These are phyloP conservation scores for Colaptes auratus DNA, from an alignment of 2,113 vertebrate species.

Conservation along the genomic window DNA sequence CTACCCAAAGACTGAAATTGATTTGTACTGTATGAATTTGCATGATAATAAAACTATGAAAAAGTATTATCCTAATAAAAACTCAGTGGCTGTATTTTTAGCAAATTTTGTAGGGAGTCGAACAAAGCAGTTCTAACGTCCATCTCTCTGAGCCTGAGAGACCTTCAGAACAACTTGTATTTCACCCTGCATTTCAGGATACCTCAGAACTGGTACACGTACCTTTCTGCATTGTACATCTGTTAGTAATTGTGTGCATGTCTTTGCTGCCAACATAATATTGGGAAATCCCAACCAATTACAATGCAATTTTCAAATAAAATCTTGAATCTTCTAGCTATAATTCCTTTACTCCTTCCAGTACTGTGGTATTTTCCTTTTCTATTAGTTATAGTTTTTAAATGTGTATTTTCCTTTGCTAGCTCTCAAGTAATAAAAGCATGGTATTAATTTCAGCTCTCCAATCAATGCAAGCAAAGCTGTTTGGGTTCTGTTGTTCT, in stretches of 20 bases:
- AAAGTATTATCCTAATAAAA: neutral
- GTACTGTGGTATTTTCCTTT: neutral
- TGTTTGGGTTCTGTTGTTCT: neutral
- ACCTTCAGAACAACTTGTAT: neutral
- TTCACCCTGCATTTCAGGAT: constrained; percentile 7
- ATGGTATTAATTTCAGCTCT: neutral
- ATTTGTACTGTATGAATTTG: neutral
- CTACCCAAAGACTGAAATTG: neutral
- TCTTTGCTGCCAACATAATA: neutral
- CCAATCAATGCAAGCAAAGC: neutral
- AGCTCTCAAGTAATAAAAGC: neutral
- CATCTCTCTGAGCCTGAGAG: neutral
- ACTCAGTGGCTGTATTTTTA: constrained; percentile 52
- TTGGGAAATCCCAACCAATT: neutral
- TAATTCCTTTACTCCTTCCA: neutral
- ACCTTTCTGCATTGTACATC: neutral
- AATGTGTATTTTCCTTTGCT: neutral
- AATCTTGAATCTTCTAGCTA: neutral
- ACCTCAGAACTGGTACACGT: constrained; percentile 26
- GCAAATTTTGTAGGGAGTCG: neutral
- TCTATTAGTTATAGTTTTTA: neutral
- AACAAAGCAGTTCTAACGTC: neutral
- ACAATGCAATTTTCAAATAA: neutral
- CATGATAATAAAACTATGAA: neutral
- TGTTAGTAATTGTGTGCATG: neutral